phyloP scores from a whole-genome alignment of 2,888 invertebrate species.

The Norana najaformis region DNA sequence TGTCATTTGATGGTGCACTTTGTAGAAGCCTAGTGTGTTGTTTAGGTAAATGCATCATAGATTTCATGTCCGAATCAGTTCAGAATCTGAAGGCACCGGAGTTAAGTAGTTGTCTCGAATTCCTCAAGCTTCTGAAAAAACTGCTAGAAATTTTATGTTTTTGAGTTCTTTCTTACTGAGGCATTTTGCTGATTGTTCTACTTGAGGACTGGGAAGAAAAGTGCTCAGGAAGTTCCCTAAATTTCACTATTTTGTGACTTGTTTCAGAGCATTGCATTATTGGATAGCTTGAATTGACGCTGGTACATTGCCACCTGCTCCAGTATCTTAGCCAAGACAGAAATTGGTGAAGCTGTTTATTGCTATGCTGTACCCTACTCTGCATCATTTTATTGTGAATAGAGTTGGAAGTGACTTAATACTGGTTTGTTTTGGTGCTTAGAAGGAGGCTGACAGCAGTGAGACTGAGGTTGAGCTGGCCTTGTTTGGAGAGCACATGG shows the following conservation, averaged over 20 bases:
- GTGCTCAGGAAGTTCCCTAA: not conserved
- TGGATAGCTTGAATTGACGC: not conserved
- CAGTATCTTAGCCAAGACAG: not conserved
- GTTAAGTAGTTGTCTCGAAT: not conserved
- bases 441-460: not conserved
- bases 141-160: not conserved
- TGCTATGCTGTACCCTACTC: not conserved
- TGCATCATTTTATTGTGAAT: not conserved
- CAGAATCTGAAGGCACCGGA: not conserved
- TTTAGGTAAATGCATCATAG: not conserved
- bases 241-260: not conserved
- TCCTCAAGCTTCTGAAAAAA: not conserved
- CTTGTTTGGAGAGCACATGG: conserved; percentile 51
- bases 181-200: not conserved
- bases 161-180: not conserved
- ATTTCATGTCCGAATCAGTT: not conserved
- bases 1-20: not conserved
- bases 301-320: not conserved
- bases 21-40: conserved; percentile 2
- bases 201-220: not conserved
- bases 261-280: not conserved
- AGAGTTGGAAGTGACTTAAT: not conserved
- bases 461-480: conserved; percentile 34
- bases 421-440: not conserved
- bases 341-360: not conserved